A percentile compares a stretch with the other conserved stretches of the same genome.
phyloP scores from a whole-genome alignment of 2,113 vertebrate genomes.

The Hoplias malabaricus region DNA sequence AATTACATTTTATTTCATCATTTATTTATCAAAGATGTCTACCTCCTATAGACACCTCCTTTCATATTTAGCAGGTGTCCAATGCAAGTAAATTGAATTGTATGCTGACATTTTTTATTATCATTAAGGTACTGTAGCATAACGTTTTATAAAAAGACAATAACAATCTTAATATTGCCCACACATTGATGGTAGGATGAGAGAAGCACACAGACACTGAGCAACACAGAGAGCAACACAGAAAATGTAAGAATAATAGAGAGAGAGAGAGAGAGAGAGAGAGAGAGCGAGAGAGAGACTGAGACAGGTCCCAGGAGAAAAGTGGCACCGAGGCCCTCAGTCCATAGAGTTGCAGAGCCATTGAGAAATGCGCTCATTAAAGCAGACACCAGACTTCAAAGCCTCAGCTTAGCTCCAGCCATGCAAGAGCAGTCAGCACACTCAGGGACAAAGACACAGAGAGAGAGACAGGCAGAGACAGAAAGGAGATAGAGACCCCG shows the following conservation, averaged over 20 bases:
- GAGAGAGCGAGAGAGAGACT: not conserved
- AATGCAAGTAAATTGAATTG: too few species aligned
- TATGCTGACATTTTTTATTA: too few species aligned
- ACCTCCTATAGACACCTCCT: too few species aligned
- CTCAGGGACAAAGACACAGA: not conserved
- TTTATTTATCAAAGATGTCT: too few species aligned
- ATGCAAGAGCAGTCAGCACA: slow-evolving; percentile 29
- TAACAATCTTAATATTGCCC: not conserved
- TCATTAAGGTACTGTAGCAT: not conserved
- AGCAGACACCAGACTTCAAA: slow-evolving; percentile 64
- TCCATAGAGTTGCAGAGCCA: slow-evolving; percentile 22
- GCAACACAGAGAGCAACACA: not conserved
- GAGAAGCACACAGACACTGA: not conserved
- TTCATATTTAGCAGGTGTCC: too few species aligned
- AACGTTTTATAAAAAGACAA: not conserved
- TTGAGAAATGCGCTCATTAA: slow-evolving; percentile 66
- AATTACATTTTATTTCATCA: too few species aligned
- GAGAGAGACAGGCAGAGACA: slow-evolving; percentile 39
- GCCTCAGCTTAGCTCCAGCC: slow-evolving; percentile 24
- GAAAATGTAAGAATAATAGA: not conserved
- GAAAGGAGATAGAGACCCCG: not conserved
- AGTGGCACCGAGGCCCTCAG: slow-evolving; percentile 23
- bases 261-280: not conserved
- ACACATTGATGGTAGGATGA: not conserved
- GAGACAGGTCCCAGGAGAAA: slow-evolving; percentile 13